Evolutionary conservation across 2,113 vertebrate genomes (phyloP), one percentile per base, ranked within the genome.

Genomic region (Vireo altiloquus): DNA sequence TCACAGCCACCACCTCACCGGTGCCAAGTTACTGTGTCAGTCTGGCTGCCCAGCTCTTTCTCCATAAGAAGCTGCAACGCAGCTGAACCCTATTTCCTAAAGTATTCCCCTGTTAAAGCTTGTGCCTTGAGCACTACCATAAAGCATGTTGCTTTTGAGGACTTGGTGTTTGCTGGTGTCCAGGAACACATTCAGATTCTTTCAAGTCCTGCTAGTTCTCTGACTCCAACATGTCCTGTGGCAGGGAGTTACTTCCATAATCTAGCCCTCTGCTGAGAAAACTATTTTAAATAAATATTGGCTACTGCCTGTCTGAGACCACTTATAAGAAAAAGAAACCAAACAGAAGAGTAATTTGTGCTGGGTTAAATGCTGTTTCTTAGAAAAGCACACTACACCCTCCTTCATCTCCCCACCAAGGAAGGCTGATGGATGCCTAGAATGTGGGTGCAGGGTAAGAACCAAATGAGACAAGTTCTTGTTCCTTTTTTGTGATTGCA

Each of bases 151-250:
- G 8, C 30, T 61, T 78, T 50, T 61, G 63, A 81, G 80, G n/a
- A 37, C 27, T 39, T 11, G 2, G 50, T 0, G 0, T 74, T 46
- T 90, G 22, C 69, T 70, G 31, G 14, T 49, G 25, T 37, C 40
- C 20, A 24, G 28, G 13, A 54, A 6, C 13, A 40, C 2, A 40
- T 53, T 65, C 39, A 49, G 33, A 72, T 80, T 49, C 31, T 77
- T 87, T 61, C 42, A 72, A 82, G 35, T 28, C 64, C 19, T 24
- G 22, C 10, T 30, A 28, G 40, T 72, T 75, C n/a, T 79, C 66
- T 61, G 50, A 39, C 28, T 31, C 40, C 15, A 64, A 4, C 0
- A 0, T 30, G 9, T 78, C 17, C 16, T 35, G 22, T 27, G 35
- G 30, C 30, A 74, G 12, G 15, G 33, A 63, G 24, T 52, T 87